A percentile compares a stretch with the other conserved stretches of the same genome.
Conservation (phyloP, 1,140 invertebrate species). For the Rhynchophorus ferrugineus region DNA sequence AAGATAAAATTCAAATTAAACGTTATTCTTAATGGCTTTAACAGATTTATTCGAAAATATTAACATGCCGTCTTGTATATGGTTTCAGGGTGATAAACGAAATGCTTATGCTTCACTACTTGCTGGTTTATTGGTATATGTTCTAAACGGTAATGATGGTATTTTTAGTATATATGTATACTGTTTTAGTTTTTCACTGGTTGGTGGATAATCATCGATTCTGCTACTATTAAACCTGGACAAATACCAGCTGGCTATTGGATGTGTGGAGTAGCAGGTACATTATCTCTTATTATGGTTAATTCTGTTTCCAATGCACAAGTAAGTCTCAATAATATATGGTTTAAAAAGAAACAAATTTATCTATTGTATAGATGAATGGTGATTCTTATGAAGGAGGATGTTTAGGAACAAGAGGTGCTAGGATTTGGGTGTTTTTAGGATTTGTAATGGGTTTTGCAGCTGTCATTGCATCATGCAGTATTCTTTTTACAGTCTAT, state of each 20-base stretch:
- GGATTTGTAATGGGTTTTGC: conserved; percentile 96
- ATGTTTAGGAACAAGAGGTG: conserved; percentile 80
- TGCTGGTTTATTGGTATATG: conserved; percentile 71
- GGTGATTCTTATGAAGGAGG: conserved; percentile 82
- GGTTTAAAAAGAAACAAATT: neutral
- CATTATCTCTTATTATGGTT: conserved; percentile 92
- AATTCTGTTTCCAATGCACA: conserved; percentile 95
- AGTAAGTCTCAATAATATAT: conserved; percentile 42
- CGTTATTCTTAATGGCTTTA: conserved; percentile 32
- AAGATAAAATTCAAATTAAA: no score
- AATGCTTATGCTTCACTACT: conserved; percentile 78
- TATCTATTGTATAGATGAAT: conserved; percentile 46
- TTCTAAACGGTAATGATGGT: neutral
- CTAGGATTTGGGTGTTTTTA: conserved; percentile 90
- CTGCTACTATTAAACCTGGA: conserved; percentile 68
- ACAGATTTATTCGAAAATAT: conserved; percentile 45
- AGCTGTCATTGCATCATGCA: conserved; percentile 87
- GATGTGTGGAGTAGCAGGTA: conserved; percentile 90
- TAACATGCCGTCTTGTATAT: conserved; percentile 49
- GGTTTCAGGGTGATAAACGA: conserved; percentile 62
- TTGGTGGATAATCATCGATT: conserved; percentile 98
- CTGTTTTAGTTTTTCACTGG: conserved; percentile 81
- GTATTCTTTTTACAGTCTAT: conserved; percentile 87
- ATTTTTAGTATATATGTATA: conserved; percentile 12
- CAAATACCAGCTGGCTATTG: conserved; percentile 74